phyloP scores from a whole-genome alignment of 2,113 vertebrate species.

The Spilogale gracilis region DNA sequence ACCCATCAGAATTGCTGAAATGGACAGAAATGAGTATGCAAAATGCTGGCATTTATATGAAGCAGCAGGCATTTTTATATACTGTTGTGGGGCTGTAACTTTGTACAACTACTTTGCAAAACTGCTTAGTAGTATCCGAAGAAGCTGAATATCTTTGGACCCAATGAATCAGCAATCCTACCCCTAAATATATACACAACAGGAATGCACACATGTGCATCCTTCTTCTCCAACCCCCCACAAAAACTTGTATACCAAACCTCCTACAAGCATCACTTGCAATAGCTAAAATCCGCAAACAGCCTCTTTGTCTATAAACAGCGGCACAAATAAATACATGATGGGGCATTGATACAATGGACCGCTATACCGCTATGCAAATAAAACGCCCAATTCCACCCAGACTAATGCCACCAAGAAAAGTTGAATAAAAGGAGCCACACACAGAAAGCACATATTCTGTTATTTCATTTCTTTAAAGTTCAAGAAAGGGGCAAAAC shows the following conservation, averaged over 20 bases:
- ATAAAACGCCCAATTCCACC: neutral
- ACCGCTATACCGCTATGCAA: neutral
- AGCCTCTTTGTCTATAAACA: neutral
- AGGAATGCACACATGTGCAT: neutral
- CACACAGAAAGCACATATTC: neutral
- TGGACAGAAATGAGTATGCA: neutral
- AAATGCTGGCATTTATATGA: neutral
- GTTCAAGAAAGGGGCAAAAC: neutral
- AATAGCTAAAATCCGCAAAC: neutral
- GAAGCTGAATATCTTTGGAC: neutral
- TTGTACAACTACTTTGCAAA: constrained; percentile 10
- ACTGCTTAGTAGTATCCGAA: neutral
- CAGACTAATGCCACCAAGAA: neutral
- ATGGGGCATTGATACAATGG: neutral
- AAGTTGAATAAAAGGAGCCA: neutral
- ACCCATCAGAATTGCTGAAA: constrained; percentile 5
- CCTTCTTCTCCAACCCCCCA: neutral
- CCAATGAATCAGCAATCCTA: neutral
- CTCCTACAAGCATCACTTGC: neutral
- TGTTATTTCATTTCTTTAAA: neutral
- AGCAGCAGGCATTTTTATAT: neutral
- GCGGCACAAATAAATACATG: neutral
- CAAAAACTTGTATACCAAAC: neutral
- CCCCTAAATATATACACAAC: neutral
- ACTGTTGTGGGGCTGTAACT: neutral